These are phyloP conservation scores for Myotis davidii DNA, from an alignment of 2,113 vertebrate species.

Conservation along the genomic window DNA sequence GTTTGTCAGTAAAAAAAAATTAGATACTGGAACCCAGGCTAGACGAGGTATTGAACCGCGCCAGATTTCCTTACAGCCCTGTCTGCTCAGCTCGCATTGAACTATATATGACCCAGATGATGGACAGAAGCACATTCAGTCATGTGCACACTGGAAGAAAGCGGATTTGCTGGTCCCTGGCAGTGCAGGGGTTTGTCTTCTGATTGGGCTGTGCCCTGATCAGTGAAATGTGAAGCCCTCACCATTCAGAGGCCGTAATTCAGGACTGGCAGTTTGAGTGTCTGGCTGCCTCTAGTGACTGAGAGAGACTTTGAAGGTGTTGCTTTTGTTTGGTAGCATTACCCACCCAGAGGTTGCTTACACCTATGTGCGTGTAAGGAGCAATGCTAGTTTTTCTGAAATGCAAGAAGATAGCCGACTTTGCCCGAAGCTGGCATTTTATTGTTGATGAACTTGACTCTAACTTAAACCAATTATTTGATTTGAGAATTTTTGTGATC, in stretches of 20 bases:
- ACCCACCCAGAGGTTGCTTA: conserved; percentile 49
- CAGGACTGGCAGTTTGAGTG: conserved; percentile 88
- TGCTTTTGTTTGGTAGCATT: conserved; percentile 78
- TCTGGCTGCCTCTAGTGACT: conserved; percentile 78
- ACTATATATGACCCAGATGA: conserved; percentile 96
- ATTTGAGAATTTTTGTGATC: conserved; percentile 56
- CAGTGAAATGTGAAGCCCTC: conserved; percentile 90
- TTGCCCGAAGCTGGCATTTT: conserved; percentile 44
- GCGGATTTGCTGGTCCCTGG: conserved; percentile 87
- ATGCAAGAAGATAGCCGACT: background rate
- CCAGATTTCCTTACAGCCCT: conserved; percentile 89
- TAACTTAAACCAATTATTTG: conserved; percentile 47
- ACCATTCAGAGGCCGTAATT: conserved; percentile 87
- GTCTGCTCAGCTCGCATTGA: conserved; percentile 90
- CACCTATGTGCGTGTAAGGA: conserved; percentile 57
- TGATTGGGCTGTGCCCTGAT: conserved; percentile 90
- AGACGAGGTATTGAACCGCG: conserved; percentile 88
- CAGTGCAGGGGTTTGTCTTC: conserved; percentile 82
- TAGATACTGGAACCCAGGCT: conserved; percentile 78
- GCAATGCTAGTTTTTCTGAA: conserved; percentile 40
- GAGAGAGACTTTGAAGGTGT: conserved; percentile 77
- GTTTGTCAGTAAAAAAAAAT: conserved; percentile 74
- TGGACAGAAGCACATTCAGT: conserved; percentile 92
- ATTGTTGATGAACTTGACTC: conserved; percentile 53
- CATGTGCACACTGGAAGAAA: conserved; percentile 87